Evolutionary conservation across 2,797 vertebrate species (phyloP), one percentile per base, ranked within the genome.

Genomic region (Rhynchonycteris naso): DNA sequence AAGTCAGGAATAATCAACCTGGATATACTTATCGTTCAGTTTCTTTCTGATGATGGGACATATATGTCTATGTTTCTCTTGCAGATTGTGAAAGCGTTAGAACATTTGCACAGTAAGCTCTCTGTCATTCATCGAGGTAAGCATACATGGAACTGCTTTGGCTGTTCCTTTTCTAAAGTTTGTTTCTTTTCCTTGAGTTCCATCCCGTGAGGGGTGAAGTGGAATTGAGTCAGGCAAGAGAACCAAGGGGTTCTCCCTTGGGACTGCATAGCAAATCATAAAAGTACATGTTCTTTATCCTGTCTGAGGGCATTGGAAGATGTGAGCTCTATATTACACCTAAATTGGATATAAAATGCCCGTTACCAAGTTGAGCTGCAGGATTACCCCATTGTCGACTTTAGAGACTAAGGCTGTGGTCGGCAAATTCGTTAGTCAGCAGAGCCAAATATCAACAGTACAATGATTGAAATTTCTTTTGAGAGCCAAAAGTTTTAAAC

Each of bases 81-180:
- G 69, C 98, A 99, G 99, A 99, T 99, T 72, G 99, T 99, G 84
- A 99, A 99, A 98, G 99, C 99, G 4, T 98, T 99, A 98, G 99
- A 99, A 97, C 99, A 99, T 98, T 99, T 99, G 95, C 99, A 99
- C 98, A 99, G 99, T 97, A 99, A 99, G 89, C 99, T 99, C 96
- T 99, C 99, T 71, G 99, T 99, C 94, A 99, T 99, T 95, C 99
- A 99, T 98, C 97, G 99, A 99, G 99, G 99, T 99, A 97, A 99
- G 99, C 89, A 38, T 65, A 43, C 59, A 22, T 15, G 2, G 58
- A 0, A 54, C 54, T 59, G 2, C 21, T 0, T 12, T 18, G 28
- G 22, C 72, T 74, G 0, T 63, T 95, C 69, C 61, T 88, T 86
- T 71, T 58, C 21, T 71, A 43, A 63, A 66, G 35, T 75, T 83